Conservation (phyloP, 2,888 invertebrate species). For the Limnephilus auricula region DNA sequence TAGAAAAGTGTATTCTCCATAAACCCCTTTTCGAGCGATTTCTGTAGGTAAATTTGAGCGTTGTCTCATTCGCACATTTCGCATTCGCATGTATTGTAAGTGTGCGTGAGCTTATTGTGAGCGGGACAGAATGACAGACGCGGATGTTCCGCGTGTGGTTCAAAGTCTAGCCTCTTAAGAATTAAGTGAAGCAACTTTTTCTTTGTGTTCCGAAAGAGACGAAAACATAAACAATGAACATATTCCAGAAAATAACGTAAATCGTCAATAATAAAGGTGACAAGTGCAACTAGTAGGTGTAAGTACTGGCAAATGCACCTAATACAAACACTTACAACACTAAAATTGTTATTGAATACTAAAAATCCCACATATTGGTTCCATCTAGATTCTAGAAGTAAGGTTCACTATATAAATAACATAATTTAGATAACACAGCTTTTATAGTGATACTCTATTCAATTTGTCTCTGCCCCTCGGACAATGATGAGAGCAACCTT, state of each 20-base stretch:
- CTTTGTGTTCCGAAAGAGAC: not conserved
- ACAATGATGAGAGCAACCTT: not conserved
- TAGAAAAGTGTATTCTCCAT: no score
- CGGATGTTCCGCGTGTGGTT: no score
- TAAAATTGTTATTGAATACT: not conserved
- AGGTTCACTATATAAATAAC: not conserved
- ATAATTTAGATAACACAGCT: slow-evolving; percentile 5
- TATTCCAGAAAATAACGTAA: not conserved
- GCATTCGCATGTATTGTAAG: no score
- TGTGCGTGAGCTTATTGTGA: no score
- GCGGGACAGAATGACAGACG: no score
- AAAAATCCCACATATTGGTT: not conserved
- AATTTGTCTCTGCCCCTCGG: not conserved
- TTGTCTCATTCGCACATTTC: no score
- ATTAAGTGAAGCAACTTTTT: no score
- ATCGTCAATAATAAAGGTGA: not conserved
- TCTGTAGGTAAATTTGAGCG: no score
- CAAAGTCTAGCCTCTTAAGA: no score
- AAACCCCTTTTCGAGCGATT: no score
- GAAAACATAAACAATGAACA: not conserved
- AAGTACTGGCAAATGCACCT: not conserved
- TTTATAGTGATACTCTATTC: not conserved
- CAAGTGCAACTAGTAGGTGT: not conserved
- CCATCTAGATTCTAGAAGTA: not conserved
- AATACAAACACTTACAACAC: not conserved